Conservation (phyloP, 2,888 invertebrate genomes). For the Callosobruchus maculatus region DNA sequence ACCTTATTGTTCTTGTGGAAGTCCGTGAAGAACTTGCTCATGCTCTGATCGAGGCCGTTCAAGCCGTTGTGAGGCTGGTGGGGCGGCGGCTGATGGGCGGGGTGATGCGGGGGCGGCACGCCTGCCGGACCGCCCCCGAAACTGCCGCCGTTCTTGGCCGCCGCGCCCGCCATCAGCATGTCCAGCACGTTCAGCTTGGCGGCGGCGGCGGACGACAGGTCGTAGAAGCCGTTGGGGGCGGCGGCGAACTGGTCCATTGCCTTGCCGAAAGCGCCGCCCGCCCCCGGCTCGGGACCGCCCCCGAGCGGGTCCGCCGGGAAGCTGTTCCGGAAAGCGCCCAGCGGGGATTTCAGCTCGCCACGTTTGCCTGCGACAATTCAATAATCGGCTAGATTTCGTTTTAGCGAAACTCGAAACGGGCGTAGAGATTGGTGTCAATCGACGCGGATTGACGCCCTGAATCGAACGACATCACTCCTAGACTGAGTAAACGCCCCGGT, state of each 20-base stretch:
- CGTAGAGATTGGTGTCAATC: too few species aligned
- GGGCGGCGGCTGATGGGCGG: slow-evolving; percentile 11
- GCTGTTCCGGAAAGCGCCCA: slow-evolving; percentile 12
- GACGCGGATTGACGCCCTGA: too few species aligned
- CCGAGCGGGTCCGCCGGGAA: background rate
- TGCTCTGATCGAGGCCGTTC: slow-evolving; percentile 47
- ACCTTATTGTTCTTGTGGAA: slow-evolving; percentile 57
- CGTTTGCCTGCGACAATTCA: slow-evolving; percentile 24
- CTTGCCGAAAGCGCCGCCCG: background rate
- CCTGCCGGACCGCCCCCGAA: background rate
- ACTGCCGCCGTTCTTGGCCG: background rate
- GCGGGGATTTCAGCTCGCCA: slow-evolving; percentile 10
- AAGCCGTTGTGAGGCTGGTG: too few species aligned
- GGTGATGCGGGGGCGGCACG: background rate
- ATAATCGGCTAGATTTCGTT: too few species aligned
- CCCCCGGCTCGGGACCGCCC: background rate
- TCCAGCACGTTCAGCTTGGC: slow-evolving; percentile 31
- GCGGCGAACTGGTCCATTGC: background rate
- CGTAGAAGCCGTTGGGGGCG: slow-evolving; percentile 24
- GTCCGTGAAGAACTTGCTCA: slow-evolving; percentile 71
- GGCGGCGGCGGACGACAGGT: slow-evolving; percentile 22
- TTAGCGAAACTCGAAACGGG: too few species aligned
- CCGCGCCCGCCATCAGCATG: slow-evolving; percentile 18
- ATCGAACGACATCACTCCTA: too few species aligned
- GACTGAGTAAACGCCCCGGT: too few species aligned